These are phyloP conservation scores for Raja brachyura DNA, from an alignment of 2,113 vertebrate genomes.

Conservation along the genomic window DNA sequence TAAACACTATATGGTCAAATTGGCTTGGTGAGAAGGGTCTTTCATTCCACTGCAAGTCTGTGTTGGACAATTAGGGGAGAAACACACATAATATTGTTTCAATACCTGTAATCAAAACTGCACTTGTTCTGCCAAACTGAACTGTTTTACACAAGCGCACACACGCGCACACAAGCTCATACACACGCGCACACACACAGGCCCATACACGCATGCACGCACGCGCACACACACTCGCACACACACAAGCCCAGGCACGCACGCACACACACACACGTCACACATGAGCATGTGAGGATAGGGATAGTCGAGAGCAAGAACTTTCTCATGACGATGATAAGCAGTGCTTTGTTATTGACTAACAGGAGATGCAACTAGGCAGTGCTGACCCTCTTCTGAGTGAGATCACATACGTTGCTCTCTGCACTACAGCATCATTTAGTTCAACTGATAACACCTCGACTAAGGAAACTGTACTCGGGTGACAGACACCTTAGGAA, in stretches of 20 bases:
- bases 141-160: background rate
- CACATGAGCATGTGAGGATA: background rate
- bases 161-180: too few species aligned
- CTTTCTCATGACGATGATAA: background rate
- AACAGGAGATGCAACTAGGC: background rate
- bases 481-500: background rate
- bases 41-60: background rate
- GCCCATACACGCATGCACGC: too few species aligned
- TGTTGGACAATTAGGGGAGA: too few species aligned
- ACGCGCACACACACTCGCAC: too few species aligned
- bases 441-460: background rate
- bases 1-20: background rate
- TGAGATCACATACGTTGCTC: background rate
- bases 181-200: too few species aligned
- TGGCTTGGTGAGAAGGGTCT: background rate
- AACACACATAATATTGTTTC: background rate
- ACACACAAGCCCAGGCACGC: too few species aligned
- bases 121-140: background rate
- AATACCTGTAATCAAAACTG: background rate
- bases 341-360: background rate
- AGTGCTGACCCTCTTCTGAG: background rate
- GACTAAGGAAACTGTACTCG: conserved; percentile 12
- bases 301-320: background rate
- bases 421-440: background rate
- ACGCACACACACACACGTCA: too few species aligned